These are phyloP conservation scores for Callipepla californica DNA, from an alignment of 2,113 vertebrate genomes.

Conservation along the genomic window DNA sequence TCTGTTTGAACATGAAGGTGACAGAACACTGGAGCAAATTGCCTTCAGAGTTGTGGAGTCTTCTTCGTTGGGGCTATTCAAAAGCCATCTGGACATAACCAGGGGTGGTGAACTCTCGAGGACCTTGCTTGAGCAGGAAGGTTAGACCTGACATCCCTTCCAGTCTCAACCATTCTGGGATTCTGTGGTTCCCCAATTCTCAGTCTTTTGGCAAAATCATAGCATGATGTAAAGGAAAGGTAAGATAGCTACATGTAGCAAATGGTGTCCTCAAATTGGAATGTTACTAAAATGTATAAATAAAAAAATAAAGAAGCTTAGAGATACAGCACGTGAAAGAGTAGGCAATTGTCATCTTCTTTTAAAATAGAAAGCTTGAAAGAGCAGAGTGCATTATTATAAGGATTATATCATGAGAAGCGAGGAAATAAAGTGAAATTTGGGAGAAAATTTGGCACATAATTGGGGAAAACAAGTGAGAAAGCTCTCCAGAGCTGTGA, in stretches of 20 bases:
- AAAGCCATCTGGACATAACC: neutral
- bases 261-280: neutral
- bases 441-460: neutral
- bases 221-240: neutral
- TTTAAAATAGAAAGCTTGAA: neutral
- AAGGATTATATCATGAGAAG: neutral
- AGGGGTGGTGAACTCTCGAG: neutral
- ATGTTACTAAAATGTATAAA: neutral
- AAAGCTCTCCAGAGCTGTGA: neutral
- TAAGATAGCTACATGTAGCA: neutral
- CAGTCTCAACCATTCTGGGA: neutral
- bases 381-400: neutral
- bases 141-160: neutral
- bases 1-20: neutral
- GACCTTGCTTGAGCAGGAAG: neutral
- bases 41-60: neutral
- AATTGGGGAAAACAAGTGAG: neutral
- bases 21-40: neutral
- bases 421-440: neutral
- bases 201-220: neutral
- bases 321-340: neutral
- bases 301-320: neutral
- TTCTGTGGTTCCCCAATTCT: neutral
- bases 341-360: neutral
- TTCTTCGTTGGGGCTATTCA: neutral